Base-by-base conservation (phyloP, 2,888 invertebrate species). In the Luffia ferchaultella region DNA sequence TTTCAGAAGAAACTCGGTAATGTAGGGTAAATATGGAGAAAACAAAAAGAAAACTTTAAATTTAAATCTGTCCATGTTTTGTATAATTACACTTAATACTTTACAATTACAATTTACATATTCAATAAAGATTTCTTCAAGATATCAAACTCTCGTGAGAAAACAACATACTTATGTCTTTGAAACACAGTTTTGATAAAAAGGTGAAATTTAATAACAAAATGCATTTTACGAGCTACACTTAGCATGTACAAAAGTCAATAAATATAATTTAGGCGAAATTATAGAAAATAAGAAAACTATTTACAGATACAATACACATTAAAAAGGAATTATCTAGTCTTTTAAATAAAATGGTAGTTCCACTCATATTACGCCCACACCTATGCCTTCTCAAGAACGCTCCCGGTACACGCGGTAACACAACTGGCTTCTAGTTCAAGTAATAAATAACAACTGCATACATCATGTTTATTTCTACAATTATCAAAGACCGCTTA, bases 1-100 rank as follows among this genome's bases (percentile, higher is more conserved):
- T n/a, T n/a, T n/a, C n/a, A n/a, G n/a, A n/a, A n/a, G n/a, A n/a
- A n/a, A n/a, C n/a, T n/a, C n/a, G n/a, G n/a, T n/a, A n/a, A n/a
- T n/a, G n/a, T n/a, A n/a, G n/a, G n/a, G n/a, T n/a, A n/a, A n/a
- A n/a, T n/a, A n/a, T n/a, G n/a, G n/a, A n/a, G n/a, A n/a, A 45
- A 49, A 16, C 62, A 64, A 70, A 70, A 73, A 49, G 67, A 61
- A 60, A 48, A 54, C 54, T 50, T 51, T 57, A 17, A 70, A 70
- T 70, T 76, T 76, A 74, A 42, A 79, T 77, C 77, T 73, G 76
- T 79, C 78, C 60, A 46, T 79, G 73, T 71, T 80, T 83, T 83
- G 79, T 79, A 80, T 83, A 80, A 78, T 83, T 82, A 82, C 78
- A 79, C 70, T 71, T 83, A 80, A 82, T 83, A 82, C 78, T 80